These are phyloP conservation scores for Diaperis boleti DNA, from an alignment of 2,888 invertebrate genomes.

Conservation along the genomic window DNA sequence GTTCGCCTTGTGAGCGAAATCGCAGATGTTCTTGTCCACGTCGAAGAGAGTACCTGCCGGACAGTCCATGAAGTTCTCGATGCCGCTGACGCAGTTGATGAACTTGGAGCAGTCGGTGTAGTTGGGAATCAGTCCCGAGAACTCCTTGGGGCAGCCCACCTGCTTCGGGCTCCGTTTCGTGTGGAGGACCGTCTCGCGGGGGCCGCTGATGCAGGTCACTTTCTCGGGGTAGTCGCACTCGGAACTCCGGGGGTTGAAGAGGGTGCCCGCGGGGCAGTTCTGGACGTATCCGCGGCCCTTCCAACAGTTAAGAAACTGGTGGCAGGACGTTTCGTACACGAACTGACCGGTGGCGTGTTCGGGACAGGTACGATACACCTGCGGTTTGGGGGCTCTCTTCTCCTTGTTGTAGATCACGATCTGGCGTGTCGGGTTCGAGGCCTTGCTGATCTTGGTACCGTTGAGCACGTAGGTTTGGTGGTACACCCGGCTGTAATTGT, in stretches of 20 bases:
- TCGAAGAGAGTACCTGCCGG: constrained; percentile 68
- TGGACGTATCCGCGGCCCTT: constrained; percentile 73
- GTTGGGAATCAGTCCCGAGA: constrained; percentile 71
- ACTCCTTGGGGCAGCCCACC: constrained; percentile 67
- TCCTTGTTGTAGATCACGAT: constrained; percentile 39
- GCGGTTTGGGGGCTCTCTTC: constrained; percentile 48
- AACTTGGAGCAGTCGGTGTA: constrained; percentile 74
- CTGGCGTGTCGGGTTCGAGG: constrained; percentile 16
- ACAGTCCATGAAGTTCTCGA: constrained; percentile 69
- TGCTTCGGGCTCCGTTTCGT: constrained; percentile 45
- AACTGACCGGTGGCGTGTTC: constrained; percentile 68
- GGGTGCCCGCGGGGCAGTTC: constrained; percentile 73
- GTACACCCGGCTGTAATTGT: constrained; percentile 61
- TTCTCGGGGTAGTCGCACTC: constrained; percentile 76
- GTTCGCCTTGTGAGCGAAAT: constrained; percentile 67
- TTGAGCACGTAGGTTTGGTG: constrained; percentile 33
- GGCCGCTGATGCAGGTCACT: constrained; percentile 68
- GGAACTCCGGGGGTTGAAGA: constrained; percentile 72
- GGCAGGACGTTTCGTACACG: constrained; percentile 73
- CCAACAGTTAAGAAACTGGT: constrained; percentile 77
- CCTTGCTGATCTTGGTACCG: constrained; percentile 7
- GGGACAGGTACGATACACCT: constrained; percentile 58
- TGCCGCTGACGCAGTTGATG: constrained; percentile 73
- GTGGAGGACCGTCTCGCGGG: constrained; percentile 45
- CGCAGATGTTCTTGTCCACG: constrained; percentile 68